phyloP scores from a whole-genome alignment of 2,113 vertebrate genomes.

The Sterrhoptilus dennistouni region DNA sequence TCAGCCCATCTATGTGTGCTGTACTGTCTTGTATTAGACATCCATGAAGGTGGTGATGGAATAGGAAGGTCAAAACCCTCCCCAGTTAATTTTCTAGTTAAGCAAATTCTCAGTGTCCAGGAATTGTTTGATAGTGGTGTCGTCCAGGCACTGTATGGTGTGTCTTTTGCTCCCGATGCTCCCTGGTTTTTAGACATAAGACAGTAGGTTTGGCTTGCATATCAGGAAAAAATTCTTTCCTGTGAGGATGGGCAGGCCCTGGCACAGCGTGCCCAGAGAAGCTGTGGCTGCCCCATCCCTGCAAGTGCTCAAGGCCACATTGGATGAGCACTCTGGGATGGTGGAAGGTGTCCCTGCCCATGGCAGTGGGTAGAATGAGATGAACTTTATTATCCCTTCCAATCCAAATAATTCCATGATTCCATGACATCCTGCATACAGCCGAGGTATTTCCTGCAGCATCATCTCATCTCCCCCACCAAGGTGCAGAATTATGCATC shows the following conservation, averaged over 20 bases:
- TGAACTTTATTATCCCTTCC: neutral
- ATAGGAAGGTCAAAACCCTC: neutral
- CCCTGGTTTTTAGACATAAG: neutral
- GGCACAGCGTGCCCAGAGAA: neutral
- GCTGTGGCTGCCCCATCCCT: neutral
- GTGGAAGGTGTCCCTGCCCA: neutral
- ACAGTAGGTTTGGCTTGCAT: neutral
- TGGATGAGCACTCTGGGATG: accelerated
- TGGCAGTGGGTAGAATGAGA: neutral
- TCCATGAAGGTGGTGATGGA: neutral
- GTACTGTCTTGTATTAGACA: neutral
- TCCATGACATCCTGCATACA: neutral
- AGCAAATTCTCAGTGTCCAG: neutral
- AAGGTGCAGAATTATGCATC: neutral
- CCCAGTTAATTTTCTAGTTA: neutral
- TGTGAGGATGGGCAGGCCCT: neutral
- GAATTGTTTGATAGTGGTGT: neutral
- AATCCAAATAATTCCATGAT: neutral
- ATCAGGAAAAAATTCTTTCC: neutral
- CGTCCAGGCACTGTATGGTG: neutral
- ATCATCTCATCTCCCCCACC: neutral
- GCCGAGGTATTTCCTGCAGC: neutral
- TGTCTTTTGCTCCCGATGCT: neutral
- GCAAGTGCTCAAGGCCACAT: neutral
- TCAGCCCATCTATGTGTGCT: neutral